phyloP scores from a whole-genome alignment of 2,113 vertebrate species.

The Platanista minor region DNA sequence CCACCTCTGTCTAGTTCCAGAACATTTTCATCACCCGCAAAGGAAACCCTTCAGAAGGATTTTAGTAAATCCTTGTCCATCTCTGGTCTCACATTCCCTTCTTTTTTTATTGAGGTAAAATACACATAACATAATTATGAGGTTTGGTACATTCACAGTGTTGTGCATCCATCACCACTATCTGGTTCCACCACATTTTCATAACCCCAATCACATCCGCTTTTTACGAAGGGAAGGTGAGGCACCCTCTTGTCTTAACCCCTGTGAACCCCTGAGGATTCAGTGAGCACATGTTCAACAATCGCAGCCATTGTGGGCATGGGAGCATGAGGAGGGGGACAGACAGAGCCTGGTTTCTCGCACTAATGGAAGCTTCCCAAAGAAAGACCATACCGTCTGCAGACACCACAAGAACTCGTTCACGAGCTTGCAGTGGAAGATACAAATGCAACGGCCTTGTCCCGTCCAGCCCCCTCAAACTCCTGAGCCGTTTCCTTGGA shows the following conservation, averaged over 20 bases:
- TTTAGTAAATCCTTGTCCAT: not conserved
- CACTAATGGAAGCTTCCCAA: not conserved
- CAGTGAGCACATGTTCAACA: not conserved
- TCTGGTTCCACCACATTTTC: not conserved
- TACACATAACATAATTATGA: not conserved
- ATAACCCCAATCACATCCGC: not conserved
- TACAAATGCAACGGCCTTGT: not conserved
- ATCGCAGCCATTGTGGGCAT: not conserved
- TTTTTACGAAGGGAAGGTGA: not conserved
- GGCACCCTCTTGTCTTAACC: not conserved
- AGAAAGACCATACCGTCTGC: not conserved
- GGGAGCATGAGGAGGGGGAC: not conserved
- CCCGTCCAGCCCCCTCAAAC: not conserved
- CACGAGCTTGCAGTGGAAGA: not conserved
- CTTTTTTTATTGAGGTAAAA: not conserved
- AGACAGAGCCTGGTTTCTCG: not conserved
- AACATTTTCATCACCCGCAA: not conserved
- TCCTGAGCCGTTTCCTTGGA: not conserved
- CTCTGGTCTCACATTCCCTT: not conserved
- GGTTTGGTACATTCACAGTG: not conserved
- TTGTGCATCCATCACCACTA: not conserved
- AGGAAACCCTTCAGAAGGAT: not conserved
- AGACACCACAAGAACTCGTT: not conserved
- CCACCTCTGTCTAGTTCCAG: not conserved
- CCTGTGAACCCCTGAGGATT: not conserved